phyloP scores from a whole-genome alignment of 2,888 invertebrate species.

The Patella ulyssiponensis region DNA sequence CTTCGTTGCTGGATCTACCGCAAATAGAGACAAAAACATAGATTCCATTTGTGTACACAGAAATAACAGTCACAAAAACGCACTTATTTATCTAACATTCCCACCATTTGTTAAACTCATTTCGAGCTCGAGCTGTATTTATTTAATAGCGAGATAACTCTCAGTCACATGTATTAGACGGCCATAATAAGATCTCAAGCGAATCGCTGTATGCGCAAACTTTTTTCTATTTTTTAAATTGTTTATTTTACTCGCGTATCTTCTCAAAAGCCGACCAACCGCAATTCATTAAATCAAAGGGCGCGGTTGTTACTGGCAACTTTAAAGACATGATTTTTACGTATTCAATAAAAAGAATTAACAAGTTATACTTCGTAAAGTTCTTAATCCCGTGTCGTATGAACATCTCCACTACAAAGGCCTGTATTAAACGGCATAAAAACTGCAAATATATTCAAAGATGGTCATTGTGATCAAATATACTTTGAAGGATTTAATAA shows the following conservation, averaged over 20 bases:
- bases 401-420: too few relatives aligned
- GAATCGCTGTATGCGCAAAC: neutral
- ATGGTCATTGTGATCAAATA: too few relatives aligned
- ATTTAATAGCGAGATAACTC: neutral
- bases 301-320: too few relatives aligned
- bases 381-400: too few relatives aligned
- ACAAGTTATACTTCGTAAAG: too few relatives aligned
- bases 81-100: neutral
- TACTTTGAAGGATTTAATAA: too few relatives aligned
- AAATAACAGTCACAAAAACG: neutral
- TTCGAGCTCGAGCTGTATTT: neutral
- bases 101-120: slow-evolving; percentile 7
- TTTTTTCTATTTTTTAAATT: neutral
- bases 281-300: neutral
- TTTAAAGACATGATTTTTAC: too few relatives aligned
- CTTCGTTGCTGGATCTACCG: neutral
- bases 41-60: neutral
- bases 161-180: neutral
- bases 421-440: too few relatives aligned
- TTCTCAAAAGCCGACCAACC: neutral
- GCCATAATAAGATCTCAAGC: neutral
- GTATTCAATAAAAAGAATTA: too few relatives aligned
- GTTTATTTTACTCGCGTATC: neutral
- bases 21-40: neutral
- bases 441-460: too few relatives aligned